Evolutionary conservation across 2,113 vertebrate genomes (phyloP).

Genomic region (Propithecus coquereli): DNA sequence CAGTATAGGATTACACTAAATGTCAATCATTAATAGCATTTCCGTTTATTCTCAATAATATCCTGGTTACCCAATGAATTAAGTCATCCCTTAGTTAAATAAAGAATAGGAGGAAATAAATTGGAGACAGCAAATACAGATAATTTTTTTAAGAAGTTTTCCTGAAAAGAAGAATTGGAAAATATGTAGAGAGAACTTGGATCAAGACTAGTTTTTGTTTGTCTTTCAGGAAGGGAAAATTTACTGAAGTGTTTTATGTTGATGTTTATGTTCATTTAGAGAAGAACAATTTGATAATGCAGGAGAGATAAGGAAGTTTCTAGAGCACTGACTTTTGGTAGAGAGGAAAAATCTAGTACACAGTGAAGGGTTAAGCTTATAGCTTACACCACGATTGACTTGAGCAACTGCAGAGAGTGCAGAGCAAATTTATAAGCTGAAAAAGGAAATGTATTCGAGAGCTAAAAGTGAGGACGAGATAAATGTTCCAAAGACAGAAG

Average conservation of each 20-base stretch:
- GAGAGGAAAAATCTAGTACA: not conserved
- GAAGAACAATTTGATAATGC: not conserved
- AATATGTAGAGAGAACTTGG: not conserved
- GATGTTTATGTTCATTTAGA: not conserved
- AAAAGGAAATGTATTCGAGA: not conserved
- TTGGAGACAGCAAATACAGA: not conserved
- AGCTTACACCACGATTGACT: no score
- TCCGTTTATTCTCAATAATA: not conserved
- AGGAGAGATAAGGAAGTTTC: not conserved
- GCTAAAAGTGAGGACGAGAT: not conserved
- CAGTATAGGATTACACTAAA: not conserved
- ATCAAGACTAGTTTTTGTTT: not conserved
- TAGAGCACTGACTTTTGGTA: not conserved
- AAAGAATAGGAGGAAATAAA: not conserved
- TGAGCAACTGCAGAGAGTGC: not conserved
- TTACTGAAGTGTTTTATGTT: not conserved
- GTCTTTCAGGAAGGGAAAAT: not conserved
- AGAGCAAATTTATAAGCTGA: not conserved
- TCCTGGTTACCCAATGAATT: not conserved
- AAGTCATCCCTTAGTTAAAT: not conserved
- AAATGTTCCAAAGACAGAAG: not conserved
- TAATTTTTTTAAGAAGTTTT: not conserved
- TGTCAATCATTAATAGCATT: not conserved
- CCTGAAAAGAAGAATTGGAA: not conserved
- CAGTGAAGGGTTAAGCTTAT: accelerated